phyloP scores from a whole-genome alignment of 2,113 vertebrate species.

The Sylvietta virens region DNA sequence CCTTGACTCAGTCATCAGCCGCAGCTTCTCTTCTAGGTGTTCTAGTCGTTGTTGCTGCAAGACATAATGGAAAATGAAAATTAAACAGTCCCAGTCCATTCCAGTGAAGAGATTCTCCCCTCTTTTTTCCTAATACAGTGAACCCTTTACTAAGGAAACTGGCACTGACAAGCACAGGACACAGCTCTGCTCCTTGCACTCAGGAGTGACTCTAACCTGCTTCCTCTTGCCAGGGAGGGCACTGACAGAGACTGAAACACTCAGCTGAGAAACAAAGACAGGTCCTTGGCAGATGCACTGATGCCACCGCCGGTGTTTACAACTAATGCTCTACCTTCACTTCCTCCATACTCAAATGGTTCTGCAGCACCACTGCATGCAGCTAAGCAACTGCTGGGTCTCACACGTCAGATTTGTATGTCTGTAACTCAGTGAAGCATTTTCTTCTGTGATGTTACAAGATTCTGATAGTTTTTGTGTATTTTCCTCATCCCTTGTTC shows the following conservation, averaged over 20 bases:
- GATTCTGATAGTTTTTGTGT: background rate
- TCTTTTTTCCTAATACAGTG: background rate
- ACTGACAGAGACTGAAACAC: background rate
- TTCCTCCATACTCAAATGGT: background rate
- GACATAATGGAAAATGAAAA: background rate
- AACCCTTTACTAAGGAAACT: background rate
- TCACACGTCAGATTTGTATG: background rate
- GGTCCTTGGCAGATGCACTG: background rate
- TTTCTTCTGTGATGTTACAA: background rate
- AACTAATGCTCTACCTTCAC: background rate
- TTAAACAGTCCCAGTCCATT: background rate
- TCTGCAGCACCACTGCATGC: background rate
- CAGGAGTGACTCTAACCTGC: background rate
- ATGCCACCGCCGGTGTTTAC: accelerated
- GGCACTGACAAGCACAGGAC: background rate
- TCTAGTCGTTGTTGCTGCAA: slow-evolving; percentile 82
- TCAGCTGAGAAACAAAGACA: background rate
- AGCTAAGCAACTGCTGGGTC: background rate
- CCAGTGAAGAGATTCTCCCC: background rate
- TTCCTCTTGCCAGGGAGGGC: background rate
- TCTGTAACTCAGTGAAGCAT: background rate
- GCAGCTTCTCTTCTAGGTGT: slow-evolving; percentile 86
- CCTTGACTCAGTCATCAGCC: slow-evolving; percentile 73
- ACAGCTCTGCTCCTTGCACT: background rate
- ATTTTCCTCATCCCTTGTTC: background rate